A percentile compares a stretch with the other conserved stretches of the same genome.
Conservation (phyloP, 2,797 vertebrate genomes). For the Hapalemur alaotrensis region DNA sequence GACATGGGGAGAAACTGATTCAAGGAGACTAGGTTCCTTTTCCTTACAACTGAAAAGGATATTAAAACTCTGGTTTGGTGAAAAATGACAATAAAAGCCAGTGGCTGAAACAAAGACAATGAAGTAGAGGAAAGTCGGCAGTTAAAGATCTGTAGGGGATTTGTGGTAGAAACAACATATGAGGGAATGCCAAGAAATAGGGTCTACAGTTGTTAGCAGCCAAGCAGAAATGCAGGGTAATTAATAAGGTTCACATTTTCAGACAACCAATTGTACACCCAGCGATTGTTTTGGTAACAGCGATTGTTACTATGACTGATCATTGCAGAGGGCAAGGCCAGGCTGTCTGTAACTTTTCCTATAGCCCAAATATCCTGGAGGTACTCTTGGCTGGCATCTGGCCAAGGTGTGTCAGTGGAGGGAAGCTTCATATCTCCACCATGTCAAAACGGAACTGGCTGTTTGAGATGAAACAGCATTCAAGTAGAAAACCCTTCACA, state of each 20-base stretch:
- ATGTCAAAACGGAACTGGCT: slow-evolving; percentile 5
- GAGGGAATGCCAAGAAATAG: background rate
- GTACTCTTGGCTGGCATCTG: background rate
- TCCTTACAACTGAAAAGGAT: background rate
- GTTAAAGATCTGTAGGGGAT: background rate
- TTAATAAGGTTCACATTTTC: slow-evolving; percentile 38
- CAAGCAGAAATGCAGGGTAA: slow-evolving; percentile 20
- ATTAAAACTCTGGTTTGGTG: background rate
- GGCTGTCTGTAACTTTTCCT: slow-evolving; percentile 22
- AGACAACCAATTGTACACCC: slow-evolving; percentile 4
- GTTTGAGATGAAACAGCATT: slow-evolving; percentile 45
- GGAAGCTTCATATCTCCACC: background rate
- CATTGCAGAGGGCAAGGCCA: background rate
- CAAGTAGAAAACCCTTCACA: background rate
- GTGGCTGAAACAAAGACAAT: background rate
- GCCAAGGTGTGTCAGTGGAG: background rate
- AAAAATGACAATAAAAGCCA: background rate
- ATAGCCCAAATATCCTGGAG: slow-evolving; percentile 24
- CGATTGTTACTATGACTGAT: background rate
- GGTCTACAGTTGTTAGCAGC: background rate
- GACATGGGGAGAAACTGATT: background rate
- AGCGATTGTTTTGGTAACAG: background rate
- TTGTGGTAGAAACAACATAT: background rate
- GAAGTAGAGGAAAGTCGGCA: background rate
- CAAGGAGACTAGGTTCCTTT: background rate